Base-by-base conservation (phyloP, 2,113 vertebrate genomes). In the Capreolus pygargus region DNA sequence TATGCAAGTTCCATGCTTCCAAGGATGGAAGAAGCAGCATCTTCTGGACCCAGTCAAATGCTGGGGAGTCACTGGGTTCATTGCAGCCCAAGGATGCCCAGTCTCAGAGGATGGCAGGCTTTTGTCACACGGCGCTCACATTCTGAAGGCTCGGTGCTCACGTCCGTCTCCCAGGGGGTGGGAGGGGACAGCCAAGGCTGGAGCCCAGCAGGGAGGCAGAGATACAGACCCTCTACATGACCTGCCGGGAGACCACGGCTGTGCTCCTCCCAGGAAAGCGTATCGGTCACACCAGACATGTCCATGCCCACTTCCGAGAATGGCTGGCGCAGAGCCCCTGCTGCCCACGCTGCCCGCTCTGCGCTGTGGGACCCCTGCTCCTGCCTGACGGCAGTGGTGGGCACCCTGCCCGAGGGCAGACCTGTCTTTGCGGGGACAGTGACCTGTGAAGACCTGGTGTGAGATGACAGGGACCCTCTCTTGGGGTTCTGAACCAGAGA, bases 91-190 rank as follows among this genome's bases (percentile, higher is more conserved):
- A 84, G 43, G 11, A 33, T 12, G 60, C 36, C 21, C 6, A 13
- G 86, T 27, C 21, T 93, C 89, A 45, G 58, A n/a, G 58, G n/a
- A 47, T 4, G 0, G 43, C 30, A 28, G 30, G 61, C 5, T 13
- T 81, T 25, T 2, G 47, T n/a, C 47, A 36, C 27, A 45, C 0
- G 28, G 58, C 16, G 21, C 21, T 52, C 39, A 13, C n/a, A 14
- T 45, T 86, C 70, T 47, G 23, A 90, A 45, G 33, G 33, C 16
- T 58, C 76, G 27, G 33, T 47, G 55, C 17, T 83, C 54, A 87
- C 3, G 5, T 9, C 9, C 21, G 9, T 70, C 58, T 76, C 39
- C 8, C 15, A 0, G 30, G 10, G 33, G 7, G 10, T 4, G 3
- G 43, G 19, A 60, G 36, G 13, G 30, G 19, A 50, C 64, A 45